A percentile compares a stretch with the other conserved stretches of the same genome.
phyloP scores from a whole-genome alignment of 2,113 vertebrate genomes.

The Eidolon helvum region DNA sequence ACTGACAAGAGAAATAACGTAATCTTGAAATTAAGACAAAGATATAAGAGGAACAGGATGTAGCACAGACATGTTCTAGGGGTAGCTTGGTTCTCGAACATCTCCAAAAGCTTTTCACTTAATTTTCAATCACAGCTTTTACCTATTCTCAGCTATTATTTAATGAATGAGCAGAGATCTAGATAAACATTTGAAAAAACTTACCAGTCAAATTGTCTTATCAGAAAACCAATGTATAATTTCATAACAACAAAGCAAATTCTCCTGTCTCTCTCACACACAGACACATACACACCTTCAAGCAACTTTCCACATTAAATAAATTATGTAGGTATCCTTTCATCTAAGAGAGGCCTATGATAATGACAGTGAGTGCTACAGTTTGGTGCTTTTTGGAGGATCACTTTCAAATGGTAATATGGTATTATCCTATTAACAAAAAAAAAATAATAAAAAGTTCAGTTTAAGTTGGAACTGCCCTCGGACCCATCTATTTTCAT shows the following conservation, averaged over 20 bases:
- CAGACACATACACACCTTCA: neutral
- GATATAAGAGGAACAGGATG: neutral
- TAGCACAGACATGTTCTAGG: neutral
- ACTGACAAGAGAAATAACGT: neutral
- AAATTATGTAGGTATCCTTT: neutral
- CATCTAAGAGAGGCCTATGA: neutral
- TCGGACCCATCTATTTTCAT: neutral
- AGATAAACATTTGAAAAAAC: neutral
- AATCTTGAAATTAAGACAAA: neutral
- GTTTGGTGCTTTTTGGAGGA: neutral
- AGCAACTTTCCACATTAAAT: conserved; percentile 1
- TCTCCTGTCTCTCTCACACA: neutral
- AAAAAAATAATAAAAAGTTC: neutral
- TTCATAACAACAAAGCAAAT: neutral
- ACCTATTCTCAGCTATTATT: neutral
- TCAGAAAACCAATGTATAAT: neutral
- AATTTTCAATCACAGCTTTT: neutral
- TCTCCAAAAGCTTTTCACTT: neutral
- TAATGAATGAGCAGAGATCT: neutral
- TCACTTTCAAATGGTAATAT: neutral
- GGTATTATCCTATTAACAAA: neutral
- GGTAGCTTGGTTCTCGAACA: neutral
- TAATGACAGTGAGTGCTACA: neutral
- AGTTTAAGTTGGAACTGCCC: neutral
- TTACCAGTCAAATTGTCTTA: neutral